These are phyloP conservation scores for Salticus scenicus DNA, from an alignment of 2,888 invertebrate genomes.

Conservation along the genomic window DNA sequence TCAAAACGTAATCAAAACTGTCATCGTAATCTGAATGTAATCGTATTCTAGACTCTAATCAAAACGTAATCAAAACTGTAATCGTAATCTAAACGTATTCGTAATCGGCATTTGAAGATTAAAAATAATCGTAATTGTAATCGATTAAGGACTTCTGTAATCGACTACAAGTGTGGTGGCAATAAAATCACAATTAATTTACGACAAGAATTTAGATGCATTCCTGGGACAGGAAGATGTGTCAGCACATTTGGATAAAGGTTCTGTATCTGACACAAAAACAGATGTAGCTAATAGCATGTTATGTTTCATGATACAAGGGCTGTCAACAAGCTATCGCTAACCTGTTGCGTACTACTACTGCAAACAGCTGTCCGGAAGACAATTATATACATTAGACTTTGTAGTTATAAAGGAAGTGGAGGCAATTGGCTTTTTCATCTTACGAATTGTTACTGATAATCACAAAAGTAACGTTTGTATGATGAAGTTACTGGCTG, in stretches of 20 bases:
- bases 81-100: no score
- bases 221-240: neutral
- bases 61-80: no score
- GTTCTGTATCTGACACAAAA: neutral
- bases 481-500: neutral
- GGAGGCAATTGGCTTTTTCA: neutral
- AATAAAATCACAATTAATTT: neutral
- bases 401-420: constrained; percentile 1
- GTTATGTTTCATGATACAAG: no score
- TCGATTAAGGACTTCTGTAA: no score
- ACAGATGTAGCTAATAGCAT: neutral
- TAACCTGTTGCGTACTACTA: neutral
- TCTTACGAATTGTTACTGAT: no score
- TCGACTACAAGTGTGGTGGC: no score
- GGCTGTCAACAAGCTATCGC: neutral
- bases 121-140: no score
- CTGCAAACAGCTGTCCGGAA: neutral
- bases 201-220: neutral
- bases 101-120: no score
- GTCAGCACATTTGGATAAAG: neutral
- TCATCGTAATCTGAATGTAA: no score
- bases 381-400: neutral
- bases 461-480: neutral
- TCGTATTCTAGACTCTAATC: no score
- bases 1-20: no score